These are phyloP conservation scores for Pristionchus fissidentatus DNA, from an alignment of 2,888 invertebrate genomes.

Conservation along the genomic window DNA sequence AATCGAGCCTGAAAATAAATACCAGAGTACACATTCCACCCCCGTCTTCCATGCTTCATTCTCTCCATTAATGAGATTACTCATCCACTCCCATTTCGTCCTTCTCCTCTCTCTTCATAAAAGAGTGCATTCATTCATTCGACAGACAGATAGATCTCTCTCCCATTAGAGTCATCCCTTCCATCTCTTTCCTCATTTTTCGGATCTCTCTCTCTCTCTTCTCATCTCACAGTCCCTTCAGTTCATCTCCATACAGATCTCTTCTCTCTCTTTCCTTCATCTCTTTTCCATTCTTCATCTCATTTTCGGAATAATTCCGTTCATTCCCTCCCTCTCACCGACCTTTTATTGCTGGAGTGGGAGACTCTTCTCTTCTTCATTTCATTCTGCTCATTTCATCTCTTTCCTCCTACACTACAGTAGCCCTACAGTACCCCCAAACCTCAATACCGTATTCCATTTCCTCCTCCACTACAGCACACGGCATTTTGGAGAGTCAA, in stretches of 20 bases:
- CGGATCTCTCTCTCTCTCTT: background rate
- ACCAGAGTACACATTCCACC: conserved; percentile 2
- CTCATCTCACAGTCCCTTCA: background rate
- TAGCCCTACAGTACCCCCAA: no score
- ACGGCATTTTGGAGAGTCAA: no score
- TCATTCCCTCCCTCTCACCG: background rate
- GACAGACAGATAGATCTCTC: background rate
- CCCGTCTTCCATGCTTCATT: conserved; percentile 1
- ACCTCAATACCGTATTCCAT: no score
- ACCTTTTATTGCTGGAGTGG: background rate
- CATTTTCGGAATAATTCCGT: background rate
- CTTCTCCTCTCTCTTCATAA: conserved; percentile 6
- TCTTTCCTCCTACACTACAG: no score
- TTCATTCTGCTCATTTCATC: no score
- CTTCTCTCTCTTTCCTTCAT: background rate
- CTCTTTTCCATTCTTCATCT: background rate
- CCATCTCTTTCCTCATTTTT: conserved; percentile 16
- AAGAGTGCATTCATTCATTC: conserved; percentile 19
- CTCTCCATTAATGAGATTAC: conserved; percentile 28
- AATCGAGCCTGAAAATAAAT: no score
- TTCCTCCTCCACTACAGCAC: no score
- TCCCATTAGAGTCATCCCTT: background rate
- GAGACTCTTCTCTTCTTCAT: no score
- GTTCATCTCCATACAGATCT: background rate
- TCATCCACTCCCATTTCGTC: background rate